Evolutionary conservation across 2,888 invertebrate species (phyloP), one percentile per base, ranked within the genome.

Genomic region (Synanthedon tipuliformis): DNA sequence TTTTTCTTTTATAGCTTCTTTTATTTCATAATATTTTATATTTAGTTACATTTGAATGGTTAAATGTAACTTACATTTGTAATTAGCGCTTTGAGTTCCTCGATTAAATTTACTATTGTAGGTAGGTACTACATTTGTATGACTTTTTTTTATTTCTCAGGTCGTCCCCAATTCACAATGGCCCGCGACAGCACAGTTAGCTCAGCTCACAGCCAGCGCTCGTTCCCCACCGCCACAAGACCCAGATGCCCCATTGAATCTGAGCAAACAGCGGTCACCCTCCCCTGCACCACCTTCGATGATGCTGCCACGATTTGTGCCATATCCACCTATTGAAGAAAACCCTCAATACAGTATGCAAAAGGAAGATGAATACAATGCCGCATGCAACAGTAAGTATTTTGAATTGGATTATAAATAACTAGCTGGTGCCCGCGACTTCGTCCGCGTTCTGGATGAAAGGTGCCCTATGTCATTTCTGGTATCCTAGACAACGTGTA

Each of bases 201-300:
- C 92, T 0, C 94, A 94, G 68, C 89, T 94, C 68, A 89, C 91
- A 2, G 89, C 89, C 11, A 77, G 75, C 58, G 75, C 79, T 27
- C 86, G 90, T 50, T 89, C 90, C 27, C 89, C 91, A 0, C 92
- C 85, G 0, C 88, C 92, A 0, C 88, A 85, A 40, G 93, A 94
- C 78, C 91, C 93, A 0, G 96, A 96, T 73, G 91, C 94, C 1
- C 97, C 97, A 1, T 88, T 97, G 49, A 97, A 97, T 82, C 90
- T 97, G 52, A 93, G 93, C 68, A 97, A 96, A 81, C 96, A 96
- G 54, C 93, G 95, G 53, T 88, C 89, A 12, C 91, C 91, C 3
- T 88, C 89, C 1, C 89, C 88, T 59, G 89, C 71, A 75, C 90
- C 90, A 50, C 66, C 73, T 49, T 73, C 91, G 50, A 88, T 93